Percentiles rank a stretch among this genome's conserved stretches.
phyloP scores from a whole-genome alignment of 1,140 invertebrate genomes.

The Trachymyrmex septentrionalis region DNA sequence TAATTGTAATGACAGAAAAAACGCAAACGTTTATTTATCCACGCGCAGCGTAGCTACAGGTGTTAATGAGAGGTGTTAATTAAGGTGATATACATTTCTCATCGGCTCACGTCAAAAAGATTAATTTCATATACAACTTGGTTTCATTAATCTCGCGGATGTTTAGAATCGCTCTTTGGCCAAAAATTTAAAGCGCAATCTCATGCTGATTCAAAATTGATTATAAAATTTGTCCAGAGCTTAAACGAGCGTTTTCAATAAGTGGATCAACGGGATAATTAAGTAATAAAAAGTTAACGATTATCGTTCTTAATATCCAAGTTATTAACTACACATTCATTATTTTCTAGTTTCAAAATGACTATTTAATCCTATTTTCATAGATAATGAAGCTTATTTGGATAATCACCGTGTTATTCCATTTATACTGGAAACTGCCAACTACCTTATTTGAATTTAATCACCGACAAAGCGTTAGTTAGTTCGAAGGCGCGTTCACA shows the following conservation, averaged over 20 bases:
- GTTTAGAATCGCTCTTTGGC: neutral
- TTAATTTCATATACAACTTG: neutral
- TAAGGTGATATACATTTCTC: neutral
- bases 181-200: neutral
- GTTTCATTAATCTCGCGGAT: neutral
- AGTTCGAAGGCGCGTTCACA: slow-evolving; percentile 23
- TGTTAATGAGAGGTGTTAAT: no score
- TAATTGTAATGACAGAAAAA: neutral
- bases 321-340: slow-evolving; percentile 7
- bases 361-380: slow-evolving; percentile 26
- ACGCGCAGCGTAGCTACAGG: neutral
- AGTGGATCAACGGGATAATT: slow-evolving; percentile 13
- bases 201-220: neutral
- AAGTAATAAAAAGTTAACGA: slow-evolving; percentile 14
- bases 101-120: neutral
- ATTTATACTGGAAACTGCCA: slow-evolving; percentile 8
- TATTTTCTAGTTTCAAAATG: slow-evolving; percentile 27
- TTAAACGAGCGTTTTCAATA: slow-evolving; percentile 21
- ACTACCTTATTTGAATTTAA: slow-evolving; percentile 1
- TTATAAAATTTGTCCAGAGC: neutral
- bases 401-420: neutral
- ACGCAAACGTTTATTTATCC: neutral
- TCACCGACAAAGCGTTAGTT: neutral
- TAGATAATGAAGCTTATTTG: slow-evolving; percentile 19
- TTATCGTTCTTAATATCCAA: neutral